A percentile compares a stretch with the other conserved stretches of the same genome.
phyloP scores from a whole-genome alignment of 2,888 invertebrate species.

The Alcis repandata region DNA sequence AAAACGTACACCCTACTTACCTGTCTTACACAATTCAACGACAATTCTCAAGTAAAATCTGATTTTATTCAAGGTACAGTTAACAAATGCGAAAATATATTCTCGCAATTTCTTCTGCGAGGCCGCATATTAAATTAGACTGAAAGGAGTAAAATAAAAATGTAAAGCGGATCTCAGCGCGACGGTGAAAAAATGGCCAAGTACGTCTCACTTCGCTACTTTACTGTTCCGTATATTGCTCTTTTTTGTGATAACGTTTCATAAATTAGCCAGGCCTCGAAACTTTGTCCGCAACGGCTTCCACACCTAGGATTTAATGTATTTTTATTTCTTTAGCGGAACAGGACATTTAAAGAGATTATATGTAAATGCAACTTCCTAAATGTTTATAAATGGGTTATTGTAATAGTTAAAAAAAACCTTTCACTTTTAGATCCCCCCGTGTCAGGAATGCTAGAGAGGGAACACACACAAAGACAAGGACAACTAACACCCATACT shows the following conservation, averaged over 20 bases:
- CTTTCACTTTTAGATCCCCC: too few relatives aligned
- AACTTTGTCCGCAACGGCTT: constrained; percentile 18
- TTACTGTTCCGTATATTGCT: constrained; percentile 47
- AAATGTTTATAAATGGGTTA: neutral
- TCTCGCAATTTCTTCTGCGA: constrained; percentile 73
- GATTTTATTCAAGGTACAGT: constrained; percentile 71
- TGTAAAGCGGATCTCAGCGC: constrained; percentile 72
- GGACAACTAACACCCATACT: too few relatives aligned
- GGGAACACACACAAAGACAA: too few relatives aligned
- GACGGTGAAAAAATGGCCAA: constrained; percentile 61
- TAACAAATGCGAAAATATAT: constrained; percentile 76
- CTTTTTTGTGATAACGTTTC: constrained; percentile 47
- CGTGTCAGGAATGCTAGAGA: too few relatives aligned
- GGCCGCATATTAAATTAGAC: constrained; percentile 80
- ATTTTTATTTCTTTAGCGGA: constrained; percentile 5
- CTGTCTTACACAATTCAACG: constrained; percentile 59
- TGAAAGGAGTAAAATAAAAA: constrained; percentile 80
- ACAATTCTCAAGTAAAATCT: constrained; percentile 62
- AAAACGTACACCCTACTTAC: constrained; percentile 45
- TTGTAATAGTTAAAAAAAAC: too few relatives aligned
- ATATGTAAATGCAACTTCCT: neutral
- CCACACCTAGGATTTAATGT: constrained; percentile 12
- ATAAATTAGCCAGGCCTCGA: constrained; percentile 36
- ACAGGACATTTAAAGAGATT: neutral
- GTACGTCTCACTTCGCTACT: constrained; percentile 49